Conservation (phyloP, 2,888 invertebrate genomes). For the Polyommatus icarus region DNA sequence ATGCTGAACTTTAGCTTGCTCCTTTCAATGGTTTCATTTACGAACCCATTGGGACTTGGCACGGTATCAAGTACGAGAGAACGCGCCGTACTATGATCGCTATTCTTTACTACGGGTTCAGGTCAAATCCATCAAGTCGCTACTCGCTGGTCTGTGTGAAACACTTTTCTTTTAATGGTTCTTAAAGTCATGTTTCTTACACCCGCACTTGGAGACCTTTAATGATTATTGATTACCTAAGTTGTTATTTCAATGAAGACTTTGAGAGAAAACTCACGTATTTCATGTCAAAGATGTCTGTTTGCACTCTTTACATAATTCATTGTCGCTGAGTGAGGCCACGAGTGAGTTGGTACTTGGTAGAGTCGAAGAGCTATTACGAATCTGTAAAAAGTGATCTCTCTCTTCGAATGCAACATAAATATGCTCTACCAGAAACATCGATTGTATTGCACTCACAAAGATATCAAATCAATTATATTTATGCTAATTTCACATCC, state of each 20-base stretch:
- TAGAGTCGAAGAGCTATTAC: too few relatives aligned
- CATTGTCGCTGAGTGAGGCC: too few relatives aligned
- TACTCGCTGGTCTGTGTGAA: neutral
- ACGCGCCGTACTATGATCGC: constrained; percentile 15
- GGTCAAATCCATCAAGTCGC: constrained; percentile 7
- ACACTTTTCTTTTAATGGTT: neutral
- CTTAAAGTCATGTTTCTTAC: neutral
- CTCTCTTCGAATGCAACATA: too few relatives aligned
- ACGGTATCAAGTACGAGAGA: constrained; percentile 14
- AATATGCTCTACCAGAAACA: neutral
- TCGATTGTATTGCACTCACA: neutral
- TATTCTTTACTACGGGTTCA: constrained; percentile 7
- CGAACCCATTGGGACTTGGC: constrained; percentile 23
- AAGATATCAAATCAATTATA: neutral
- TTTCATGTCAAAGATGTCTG: neutral
- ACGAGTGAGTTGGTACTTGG: too few relatives aligned
- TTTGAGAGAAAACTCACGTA: neutral
- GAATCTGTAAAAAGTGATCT: too few relatives aligned
- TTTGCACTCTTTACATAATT: too few relatives aligned
- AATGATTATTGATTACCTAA: neutral
- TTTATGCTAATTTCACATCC: constrained; percentile 12
- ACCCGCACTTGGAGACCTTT: too few relatives aligned
- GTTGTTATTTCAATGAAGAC: neutral
- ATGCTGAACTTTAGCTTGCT: constrained; percentile 16
- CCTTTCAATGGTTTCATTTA: constrained; percentile 21